Percentiles rank a stretch among this genome's conserved stretches.
phyloP scores from a whole-genome alignment of 2,888 invertebrate genomes.

The Rhaphigaster nebulosa region DNA sequence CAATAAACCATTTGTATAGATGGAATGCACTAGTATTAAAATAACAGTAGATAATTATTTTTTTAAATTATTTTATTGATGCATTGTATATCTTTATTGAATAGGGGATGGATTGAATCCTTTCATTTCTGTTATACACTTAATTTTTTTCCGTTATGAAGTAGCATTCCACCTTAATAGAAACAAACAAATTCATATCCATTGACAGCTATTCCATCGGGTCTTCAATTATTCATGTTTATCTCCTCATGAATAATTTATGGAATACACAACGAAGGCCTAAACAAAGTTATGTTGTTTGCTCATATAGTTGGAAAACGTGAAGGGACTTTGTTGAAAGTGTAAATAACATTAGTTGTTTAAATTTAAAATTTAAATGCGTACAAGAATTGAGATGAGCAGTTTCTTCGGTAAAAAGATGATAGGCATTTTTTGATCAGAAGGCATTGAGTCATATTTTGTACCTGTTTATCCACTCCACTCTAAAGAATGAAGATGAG shows the following conservation, averaged over 20 bases:
- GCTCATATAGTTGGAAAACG: conserved; percentile 2
- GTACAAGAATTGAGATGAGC: neutral
- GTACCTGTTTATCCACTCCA: too few relatives aligned
- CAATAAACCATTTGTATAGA: too few relatives aligned
- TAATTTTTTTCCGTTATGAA: too few relatives aligned
- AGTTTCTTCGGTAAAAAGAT: neutral
- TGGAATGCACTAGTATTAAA: too few relatives aligned
- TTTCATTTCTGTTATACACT: too few relatives aligned
- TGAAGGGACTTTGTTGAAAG: neutral
- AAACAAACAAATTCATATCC: conserved; percentile 16
- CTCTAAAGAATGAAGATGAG: too few relatives aligned
- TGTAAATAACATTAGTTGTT: conserved; percentile 22
- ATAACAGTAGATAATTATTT: too few relatives aligned
- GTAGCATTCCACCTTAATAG: neutral
- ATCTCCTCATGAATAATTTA: conserved; percentile 21
- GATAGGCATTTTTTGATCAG: neutral
- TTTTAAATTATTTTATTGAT: too few relatives aligned
- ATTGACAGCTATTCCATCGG: conserved; percentile 19
- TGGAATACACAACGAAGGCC: conserved; percentile 2
- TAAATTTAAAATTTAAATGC: neutral
- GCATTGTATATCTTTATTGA: too few relatives aligned
- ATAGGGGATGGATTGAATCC: too few relatives aligned
- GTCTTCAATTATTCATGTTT: conserved; percentile 28
- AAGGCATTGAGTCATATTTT: neutral
- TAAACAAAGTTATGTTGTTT: conserved; percentile 21